phyloP scores from a whole-genome alignment of 1,140 invertebrate species.

The Drosophila ficusphila region DNA sequence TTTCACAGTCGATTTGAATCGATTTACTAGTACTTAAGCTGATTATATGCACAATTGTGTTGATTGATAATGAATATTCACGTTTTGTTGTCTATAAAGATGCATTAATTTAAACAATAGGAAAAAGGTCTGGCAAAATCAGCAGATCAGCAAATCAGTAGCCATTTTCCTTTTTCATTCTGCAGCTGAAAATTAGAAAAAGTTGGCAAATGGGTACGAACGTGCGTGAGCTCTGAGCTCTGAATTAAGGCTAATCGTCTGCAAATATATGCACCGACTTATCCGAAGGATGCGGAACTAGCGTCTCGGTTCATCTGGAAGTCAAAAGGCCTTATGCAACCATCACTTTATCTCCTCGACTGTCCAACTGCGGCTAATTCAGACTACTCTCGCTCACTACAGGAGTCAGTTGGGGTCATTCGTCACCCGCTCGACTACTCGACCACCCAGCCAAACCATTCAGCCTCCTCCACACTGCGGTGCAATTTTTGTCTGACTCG shows the following conservation, averaged over 20 bases:
- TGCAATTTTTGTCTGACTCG: slow-evolving; percentile 48
- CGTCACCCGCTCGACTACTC: slow-evolving; percentile 17
- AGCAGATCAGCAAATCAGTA: too few species aligned
- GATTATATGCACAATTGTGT: neutral
- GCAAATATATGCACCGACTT: slow-evolving; percentile 1
- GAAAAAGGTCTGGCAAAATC: too few species aligned
- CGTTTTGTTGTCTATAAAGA: neutral
- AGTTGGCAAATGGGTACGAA: too few species aligned
- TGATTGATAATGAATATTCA: neutral
- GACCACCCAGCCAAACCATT: neutral
- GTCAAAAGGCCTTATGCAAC: slow-evolving; percentile 16
- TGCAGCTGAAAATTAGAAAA: neutral
- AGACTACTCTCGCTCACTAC: slow-evolving; percentile 36
- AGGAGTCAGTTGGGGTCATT: slow-evolving; percentile 50
- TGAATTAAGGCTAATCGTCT: neutral
- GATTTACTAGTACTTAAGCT: neutral
- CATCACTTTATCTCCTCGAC: neutral
- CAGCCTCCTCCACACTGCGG: neutral
- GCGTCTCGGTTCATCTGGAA: slow-evolving; percentile 16
- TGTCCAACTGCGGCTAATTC: slow-evolving; percentile 38
- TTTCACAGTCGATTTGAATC: slow-evolving; percentile 10
- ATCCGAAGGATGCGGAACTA: slow-evolving; percentile 4
- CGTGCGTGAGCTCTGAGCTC: neutral
- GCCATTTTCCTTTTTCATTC: too few species aligned
- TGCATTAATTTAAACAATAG: too few species aligned